Evolutionary conservation across 92 coral and sea anemone genomes (phyloP).

Genomic region (Actinostola sp.): DNA sequence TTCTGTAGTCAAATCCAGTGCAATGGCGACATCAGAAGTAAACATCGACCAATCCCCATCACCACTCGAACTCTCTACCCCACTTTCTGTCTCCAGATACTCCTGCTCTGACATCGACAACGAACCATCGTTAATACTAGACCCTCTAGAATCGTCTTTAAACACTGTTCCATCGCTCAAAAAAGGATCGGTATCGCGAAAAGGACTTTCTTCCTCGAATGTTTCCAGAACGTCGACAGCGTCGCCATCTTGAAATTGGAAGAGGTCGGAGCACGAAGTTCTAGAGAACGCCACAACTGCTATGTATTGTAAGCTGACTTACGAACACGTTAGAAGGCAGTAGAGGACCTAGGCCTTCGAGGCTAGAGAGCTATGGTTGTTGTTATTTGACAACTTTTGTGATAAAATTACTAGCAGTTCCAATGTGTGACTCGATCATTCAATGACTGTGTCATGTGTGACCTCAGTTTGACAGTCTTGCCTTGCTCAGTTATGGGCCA

Average conservation of each 20-base stretch:
- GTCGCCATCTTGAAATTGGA: slow-evolving; percentile 49
- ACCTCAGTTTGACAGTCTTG: background rate
- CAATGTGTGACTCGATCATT: too few species aligned
- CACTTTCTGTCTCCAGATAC: slow-evolving; percentile 90
- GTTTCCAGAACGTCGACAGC: slow-evolving; percentile 27
- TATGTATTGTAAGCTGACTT: background rate
- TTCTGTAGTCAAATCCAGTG: slow-evolving; percentile 92
- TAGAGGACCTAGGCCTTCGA: too few species aligned
- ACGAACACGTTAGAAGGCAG: too few species aligned
- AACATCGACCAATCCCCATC: slow-evolving; percentile 68
- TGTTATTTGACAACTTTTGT: too few species aligned
- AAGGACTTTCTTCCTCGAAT: slow-evolving; percentile 13
- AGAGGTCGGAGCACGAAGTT: slow-evolving; percentile 22
- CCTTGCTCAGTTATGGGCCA: too few species aligned
- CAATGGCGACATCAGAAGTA: slow-evolving; percentile 66
- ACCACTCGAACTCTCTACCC: slow-evolving; percentile 92
- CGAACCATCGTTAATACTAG: slow-evolving; percentile 69
- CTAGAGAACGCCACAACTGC: slow-evolving; percentile 34
- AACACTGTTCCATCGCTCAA: slow-evolving; percentile 47
- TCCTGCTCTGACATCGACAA: slow-evolving; percentile 80
- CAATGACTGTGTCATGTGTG: background rate
- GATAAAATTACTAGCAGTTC: too few species aligned
- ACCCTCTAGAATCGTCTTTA: slow-evolving; percentile 45
- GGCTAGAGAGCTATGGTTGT: too few species aligned
- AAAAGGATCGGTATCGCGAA: slow-evolving; percentile 22